These are phyloP conservation scores for Lepidurus apus DNA, from an alignment of 1,140 invertebrate species.

Conservation along the genomic window DNA sequence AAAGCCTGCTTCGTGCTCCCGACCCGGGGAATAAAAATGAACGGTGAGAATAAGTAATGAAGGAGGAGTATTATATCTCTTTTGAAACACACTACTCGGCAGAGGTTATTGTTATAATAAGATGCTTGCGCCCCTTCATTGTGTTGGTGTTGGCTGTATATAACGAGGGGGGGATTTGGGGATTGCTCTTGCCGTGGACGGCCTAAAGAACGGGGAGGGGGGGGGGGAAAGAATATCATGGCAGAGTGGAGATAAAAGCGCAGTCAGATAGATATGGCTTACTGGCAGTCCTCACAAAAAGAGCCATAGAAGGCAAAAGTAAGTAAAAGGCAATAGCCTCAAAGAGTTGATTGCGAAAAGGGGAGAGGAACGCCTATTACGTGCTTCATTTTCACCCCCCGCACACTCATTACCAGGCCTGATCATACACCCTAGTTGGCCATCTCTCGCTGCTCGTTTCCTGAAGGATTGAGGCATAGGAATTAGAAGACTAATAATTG, in stretches of 20 bases:
- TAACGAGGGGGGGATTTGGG: not conserved
- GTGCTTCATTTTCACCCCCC: slow-evolving; percentile 11
- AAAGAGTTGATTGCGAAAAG: slow-evolving; percentile 3
- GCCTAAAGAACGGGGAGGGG: too few species aligned
- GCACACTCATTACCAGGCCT: not conserved
- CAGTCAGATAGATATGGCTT: not conserved
- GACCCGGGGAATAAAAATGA: not conserved
- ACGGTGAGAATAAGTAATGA: not conserved
- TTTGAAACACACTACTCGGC: not conserved
- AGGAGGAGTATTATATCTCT: not conserved
- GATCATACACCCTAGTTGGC: not conserved
- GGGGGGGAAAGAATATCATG: not conserved
- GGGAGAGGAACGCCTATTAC: slow-evolving; percentile 13
- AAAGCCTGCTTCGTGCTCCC: not conserved
- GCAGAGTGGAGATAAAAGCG: not conserved
- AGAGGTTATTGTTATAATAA: slow-evolving; percentile 16
- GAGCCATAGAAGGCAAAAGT: not conserved
- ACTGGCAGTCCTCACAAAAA: not conserved
- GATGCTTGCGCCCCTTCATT: slow-evolving; percentile 16
- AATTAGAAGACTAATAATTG: not conserved
- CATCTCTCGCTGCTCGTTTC: not conserved
- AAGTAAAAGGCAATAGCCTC: not conserved
- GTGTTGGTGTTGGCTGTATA: not conserved
- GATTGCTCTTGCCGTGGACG: too few species aligned
- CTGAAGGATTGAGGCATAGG: not conserved